Evolutionary conservation across 2,797 vertebrate species (phyloP), one percentile per base, ranked within the genome.

Genomic region (Rhinogobio ventralis): DNA sequence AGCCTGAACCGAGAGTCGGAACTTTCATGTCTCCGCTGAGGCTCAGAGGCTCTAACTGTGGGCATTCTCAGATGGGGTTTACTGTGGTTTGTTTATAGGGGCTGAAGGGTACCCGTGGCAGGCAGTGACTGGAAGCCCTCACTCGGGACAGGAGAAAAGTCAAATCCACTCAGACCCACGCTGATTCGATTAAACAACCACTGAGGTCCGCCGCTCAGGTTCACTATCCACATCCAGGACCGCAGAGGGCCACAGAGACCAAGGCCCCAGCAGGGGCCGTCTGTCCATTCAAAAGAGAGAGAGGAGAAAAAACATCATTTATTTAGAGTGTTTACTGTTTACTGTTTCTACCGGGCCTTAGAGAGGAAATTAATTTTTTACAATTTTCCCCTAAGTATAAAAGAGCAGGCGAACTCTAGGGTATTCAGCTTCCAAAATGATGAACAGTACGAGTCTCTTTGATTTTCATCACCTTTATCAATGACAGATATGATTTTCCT

Each of bases 261-360:
- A 84, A 89, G 81, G 85, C 83, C 57, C 87, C 92, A 90, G 89
- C 90, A 91, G 91, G 92, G 92, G 67, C 85, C 25, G 76, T 92
- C 91, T 79, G 17, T 93, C 86, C 79, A 88, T 85, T 79, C 77
- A 85, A 89, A 91, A 91, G 86, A 91, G 72, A 71, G 51, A 57
- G 39, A 42, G 46, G 72, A 33, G 57, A 25, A 67, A 74, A 73
- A 81, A 91, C 86, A 95, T 95, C 76, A 95, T 94, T 95, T 94
- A 95, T 95, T 95, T 92, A 95, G 88, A 89, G 87, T 95, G 95
- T 95, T 95, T 95, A 94, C 94, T 82, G 88, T 93, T 93, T 93
- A 92, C 90, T 88, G 89, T 93, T 91, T 92, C 91, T 86, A 82
- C 79, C 67, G 79, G 72, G 84, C 88, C 85, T 91, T 91, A 79